Percentiles rank a stretch among this genome's conserved stretches.
Conservation (phyloP, 2,888 invertebrate species). For the Halocaridina rubra region DNA sequence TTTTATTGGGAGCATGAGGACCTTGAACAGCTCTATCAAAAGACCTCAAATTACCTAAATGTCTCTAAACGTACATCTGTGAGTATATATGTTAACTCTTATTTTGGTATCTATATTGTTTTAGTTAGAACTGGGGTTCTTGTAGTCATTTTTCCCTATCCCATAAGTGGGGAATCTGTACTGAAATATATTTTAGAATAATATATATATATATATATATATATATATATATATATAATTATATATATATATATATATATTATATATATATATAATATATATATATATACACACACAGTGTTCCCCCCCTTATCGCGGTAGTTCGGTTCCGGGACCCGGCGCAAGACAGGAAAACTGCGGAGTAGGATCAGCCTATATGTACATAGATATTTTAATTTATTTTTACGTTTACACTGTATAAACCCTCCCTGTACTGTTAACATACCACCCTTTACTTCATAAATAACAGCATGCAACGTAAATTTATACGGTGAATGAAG, state of each 20-base stretch:
- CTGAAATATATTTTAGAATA: neutral
- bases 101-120: neutral
- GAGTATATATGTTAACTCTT: neutral
- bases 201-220: constrained; percentile 13
- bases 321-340: no score
- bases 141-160: neutral
- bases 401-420: no score
- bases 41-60: constrained; percentile 74
- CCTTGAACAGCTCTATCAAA: constrained; percentile 85
- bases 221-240: neutral
- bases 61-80: neutral
- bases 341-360: no score
- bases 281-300: no score
- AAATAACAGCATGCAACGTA: no score
- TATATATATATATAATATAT: neutral
- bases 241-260: neutral
- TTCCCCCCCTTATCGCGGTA: no score
- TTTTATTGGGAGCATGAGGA: constrained; percentile 98
- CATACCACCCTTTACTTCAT: no score
- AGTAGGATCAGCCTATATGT: no score
- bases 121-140: neutral
- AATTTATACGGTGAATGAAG: no score
- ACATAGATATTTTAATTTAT: no score
- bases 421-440: no score
- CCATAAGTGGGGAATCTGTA: neutral